These are phyloP conservation scores for Drosophila ficusphila DNA, from an alignment of 1,140 invertebrate species.

Conservation along the genomic window DNA sequence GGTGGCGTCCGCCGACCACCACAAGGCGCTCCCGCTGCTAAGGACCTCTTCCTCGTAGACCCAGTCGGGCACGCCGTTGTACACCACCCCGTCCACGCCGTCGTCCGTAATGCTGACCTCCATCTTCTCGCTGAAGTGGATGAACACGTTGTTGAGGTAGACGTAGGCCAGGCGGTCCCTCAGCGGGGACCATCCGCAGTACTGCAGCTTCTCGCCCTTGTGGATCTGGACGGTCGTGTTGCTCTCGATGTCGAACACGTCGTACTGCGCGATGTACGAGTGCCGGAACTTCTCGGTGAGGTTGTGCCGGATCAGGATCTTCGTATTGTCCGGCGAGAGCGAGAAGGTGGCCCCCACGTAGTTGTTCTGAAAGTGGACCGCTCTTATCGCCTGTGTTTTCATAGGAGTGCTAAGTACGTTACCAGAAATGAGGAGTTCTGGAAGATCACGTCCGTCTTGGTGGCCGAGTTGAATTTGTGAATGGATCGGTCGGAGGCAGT, in stretches of 20 bases:
- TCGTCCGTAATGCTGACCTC: conserved; percentile 86
- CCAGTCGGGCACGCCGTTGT: conserved; percentile 92
- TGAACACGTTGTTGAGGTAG: conserved; percentile 90
- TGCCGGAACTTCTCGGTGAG: conserved; percentile 71
- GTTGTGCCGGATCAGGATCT: conserved; percentile 75
- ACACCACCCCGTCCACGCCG: conserved; percentile 87
- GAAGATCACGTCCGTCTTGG: conserved; percentile 70
- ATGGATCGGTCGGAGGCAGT: conserved; percentile 81
- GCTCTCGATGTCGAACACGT: conserved; percentile 79
- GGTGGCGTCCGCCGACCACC: conserved; percentile 93
- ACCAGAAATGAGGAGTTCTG: conserved; percentile 84
- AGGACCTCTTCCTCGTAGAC: conserved; percentile 96
- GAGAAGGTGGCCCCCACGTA: conserved; percentile 61
- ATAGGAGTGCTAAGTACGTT: conserved; percentile 52
- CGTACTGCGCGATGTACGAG: conserved; percentile 78
- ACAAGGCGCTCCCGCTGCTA: conserved; percentile 92
- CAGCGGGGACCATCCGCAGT: conserved; percentile 89
- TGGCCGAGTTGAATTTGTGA: conserved; percentile 85
- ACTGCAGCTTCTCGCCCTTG: conserved; percentile 86
- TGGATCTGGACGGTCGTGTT: conserved; percentile 79
- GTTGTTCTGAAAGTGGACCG: conserved; percentile 35
- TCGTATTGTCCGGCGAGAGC: conserved; percentile 68
- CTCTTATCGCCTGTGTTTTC: accelerated
- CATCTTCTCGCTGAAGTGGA: conserved; percentile 84
- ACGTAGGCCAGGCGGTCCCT: conserved; percentile 91